Percentiles rank a stretch among this genome's conserved stretches.
Evolutionary conservation across 2,113 vertebrate species (phyloP).

Genomic region (Toxotes chatareus): DNA sequence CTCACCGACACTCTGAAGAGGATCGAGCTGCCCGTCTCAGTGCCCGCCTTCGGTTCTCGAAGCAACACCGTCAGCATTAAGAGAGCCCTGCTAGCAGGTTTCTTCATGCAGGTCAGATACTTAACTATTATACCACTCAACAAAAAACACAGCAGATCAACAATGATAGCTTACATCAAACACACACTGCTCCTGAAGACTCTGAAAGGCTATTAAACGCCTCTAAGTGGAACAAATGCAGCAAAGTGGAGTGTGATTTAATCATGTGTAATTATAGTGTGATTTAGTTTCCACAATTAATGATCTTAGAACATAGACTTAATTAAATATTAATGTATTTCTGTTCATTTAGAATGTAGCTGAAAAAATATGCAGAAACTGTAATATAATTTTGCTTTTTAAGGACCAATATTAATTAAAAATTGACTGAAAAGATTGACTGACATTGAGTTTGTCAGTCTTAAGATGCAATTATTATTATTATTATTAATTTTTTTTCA

Average conservation of each 20-base stretch:
- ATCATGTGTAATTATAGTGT: no score
- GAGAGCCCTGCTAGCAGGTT: conserved; percentile 91
- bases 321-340: neutral
- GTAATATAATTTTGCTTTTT: no score
- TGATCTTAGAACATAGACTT: neutral
- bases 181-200: neutral
- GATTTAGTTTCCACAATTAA: neutral
- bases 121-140: neutral
- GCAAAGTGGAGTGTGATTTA: no score
- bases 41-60: conserved; percentile 86
- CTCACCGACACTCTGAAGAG: conserved; percentile 86
- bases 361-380: neutral
- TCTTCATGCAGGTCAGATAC: conserved; percentile 90
- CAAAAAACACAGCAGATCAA: neutral
- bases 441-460: neutral
- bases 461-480: no score
- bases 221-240: no score
- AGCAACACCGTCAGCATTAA: conserved; percentile 86
- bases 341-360: no score
- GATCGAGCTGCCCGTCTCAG: conserved; percentile 90
- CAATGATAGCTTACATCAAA: neutral
- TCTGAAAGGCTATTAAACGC: no score
- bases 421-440: neutral
- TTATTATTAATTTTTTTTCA: no score
- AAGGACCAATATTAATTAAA: neutral